A percentile compares a stretch with the other conserved stretches of the same genome.
phyloP scores from a whole-genome alignment of 2,113 vertebrate genomes.

The Sclerurus mexicanus region DNA sequence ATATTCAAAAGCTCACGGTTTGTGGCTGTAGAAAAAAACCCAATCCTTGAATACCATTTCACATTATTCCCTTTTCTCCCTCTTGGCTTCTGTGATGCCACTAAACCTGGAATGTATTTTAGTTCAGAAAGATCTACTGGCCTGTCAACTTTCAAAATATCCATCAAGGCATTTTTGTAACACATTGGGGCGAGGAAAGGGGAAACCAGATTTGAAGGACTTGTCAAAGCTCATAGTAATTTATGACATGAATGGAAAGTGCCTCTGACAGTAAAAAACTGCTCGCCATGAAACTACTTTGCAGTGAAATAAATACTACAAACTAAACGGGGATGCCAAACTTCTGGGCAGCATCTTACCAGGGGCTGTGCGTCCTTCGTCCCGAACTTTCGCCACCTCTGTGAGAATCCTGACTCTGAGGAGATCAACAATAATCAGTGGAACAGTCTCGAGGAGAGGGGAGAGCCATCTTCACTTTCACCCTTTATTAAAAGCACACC shows the following conservation, averaged over 20 bases:
- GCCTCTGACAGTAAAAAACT: constrained; percentile 39
- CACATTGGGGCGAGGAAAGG: background rate
- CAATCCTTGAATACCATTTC: background rate
- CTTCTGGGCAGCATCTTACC: background rate
- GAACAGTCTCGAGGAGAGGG: background rate
- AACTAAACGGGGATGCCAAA: background rate
- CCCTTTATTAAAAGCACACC: background rate
- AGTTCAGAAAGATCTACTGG: constrained; percentile 27
- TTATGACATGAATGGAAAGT: constrained; percentile 25
- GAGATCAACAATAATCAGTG: background rate
- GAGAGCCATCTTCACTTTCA: background rate
- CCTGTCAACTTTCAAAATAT: constrained; percentile 32
- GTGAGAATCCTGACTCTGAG: background rate
- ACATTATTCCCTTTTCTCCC: background rate
- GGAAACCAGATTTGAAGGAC: constrained; percentile 45
- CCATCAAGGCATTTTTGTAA: constrained; percentile 35
- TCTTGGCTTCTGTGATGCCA: background rate
- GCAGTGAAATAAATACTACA: constrained; percentile 18
- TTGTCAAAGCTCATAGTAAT: constrained; percentile 48
- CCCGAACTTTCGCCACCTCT: background rate
- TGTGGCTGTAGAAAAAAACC: background rate
- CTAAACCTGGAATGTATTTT: background rate
- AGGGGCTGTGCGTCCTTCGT: background rate
- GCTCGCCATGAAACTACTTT: background rate
- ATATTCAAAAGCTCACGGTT: background rate